A percentile compares a stretch with the other conserved stretches of the same genome.
Conservation (phyloP, 2,113 vertebrate species). For the Passer montanus region DNA sequence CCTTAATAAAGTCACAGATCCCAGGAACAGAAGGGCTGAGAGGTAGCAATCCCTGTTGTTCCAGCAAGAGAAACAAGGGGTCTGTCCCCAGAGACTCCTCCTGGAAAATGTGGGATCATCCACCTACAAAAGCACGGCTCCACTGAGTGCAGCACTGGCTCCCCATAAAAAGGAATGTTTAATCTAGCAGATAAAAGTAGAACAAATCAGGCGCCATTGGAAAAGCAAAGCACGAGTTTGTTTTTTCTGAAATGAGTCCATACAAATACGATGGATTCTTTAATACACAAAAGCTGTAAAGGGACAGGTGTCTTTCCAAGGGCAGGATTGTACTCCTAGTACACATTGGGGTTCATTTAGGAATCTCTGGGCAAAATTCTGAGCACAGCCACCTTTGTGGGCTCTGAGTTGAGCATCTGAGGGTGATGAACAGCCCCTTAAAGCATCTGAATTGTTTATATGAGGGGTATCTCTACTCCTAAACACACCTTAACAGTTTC, state of each 20-base stretch:
- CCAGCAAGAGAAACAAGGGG: background rate
- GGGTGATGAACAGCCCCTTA: background rate
- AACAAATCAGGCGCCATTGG: background rate
- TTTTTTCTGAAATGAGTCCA: background rate
- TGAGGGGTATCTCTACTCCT: background rate
- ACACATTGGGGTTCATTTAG: background rate
- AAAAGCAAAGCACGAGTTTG: background rate
- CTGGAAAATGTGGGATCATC: background rate
- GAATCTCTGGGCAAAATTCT: background rate
- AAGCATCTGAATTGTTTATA: background rate
- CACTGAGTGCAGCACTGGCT: background rate
- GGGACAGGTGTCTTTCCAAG: background rate
- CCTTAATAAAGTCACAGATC: constrained; percentile 53
- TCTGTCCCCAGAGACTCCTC: background rate
- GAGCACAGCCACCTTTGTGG: background rate
- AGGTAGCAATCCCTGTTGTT: constrained; percentile 38
- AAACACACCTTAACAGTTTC: background rate
- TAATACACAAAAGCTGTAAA: background rate
- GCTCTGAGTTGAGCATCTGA: background rate
- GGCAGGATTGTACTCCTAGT: background rate
- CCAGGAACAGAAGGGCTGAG: constrained; percentile 38
- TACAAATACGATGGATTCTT: background rate
- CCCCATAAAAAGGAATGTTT: background rate
- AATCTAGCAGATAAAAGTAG: constrained; percentile 30
- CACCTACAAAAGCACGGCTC: background rate